Evolutionary conservation across 2,113 vertebrate genomes (phyloP), one percentile per base, ranked within the genome.

Genomic region (Willisornis vidua): DNA sequence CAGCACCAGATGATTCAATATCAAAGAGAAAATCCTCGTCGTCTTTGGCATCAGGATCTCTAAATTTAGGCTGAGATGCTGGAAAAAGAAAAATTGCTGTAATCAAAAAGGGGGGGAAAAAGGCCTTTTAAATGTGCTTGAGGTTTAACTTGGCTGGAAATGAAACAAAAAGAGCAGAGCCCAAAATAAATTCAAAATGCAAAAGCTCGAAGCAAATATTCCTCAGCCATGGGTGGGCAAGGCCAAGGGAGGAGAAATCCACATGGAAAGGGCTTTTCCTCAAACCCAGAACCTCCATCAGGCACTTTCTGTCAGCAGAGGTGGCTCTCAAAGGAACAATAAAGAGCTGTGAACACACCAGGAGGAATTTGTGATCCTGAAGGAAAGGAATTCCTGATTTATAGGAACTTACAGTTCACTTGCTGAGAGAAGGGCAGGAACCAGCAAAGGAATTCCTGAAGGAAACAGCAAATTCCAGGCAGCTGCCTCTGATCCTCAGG

Each of bases 161-260:
- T 82, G 45, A 91, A 87, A 94, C 35, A 68, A 67, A 88, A 71
- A 26, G 10, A 35, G 43, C 29, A 59, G 78, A 90, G 84, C 29
- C 26, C 33, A 57, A 75, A 89, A 78, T 72, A 86, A 59, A 87
- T 89, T 67, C 11, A 78, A 84, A 93, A 84, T 35, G 73, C 65
- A 37, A 24, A 91, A 85, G n/a, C 59, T 87, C 24, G 61, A 78
- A 86, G 85, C 20, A 89, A 92, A 62, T 62, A 28, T 39, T 28
- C 35, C 59, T 24, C 59, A 26, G 35, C 18, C 59, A 26, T 3
- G 24, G 61, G 86, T 87, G 93, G 89, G 26, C 49, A 8, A 72
- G 84, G 91, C 68, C 57, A 87, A 46, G 29, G 41, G 83, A 92
- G 93, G 86, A 90, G 84, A 97, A 88, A 71, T 87, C 45, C 73